These are phyloP conservation scores for Andrena praecox DNA, from an alignment of 2,888 invertebrate species.

Conservation along the genomic window DNA sequence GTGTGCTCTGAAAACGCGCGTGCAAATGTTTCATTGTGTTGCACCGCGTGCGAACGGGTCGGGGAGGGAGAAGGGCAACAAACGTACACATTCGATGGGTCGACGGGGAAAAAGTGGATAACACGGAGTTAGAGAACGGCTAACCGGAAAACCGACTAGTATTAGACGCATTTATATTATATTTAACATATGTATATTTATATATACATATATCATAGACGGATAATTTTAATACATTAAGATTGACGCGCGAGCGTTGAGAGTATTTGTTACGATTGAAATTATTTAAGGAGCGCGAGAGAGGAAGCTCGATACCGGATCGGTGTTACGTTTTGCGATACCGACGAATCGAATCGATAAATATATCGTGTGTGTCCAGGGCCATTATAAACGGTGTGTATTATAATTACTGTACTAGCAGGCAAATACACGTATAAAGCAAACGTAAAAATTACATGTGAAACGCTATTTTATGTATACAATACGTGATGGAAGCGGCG, in stretches of 20 bases:
- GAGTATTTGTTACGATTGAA: constrained; percentile 73
- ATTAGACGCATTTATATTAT: constrained; percentile 80
- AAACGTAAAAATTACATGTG: constrained; percentile 44
- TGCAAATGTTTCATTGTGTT: constrained; percentile 7
- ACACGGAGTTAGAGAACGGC: constrained; percentile 41
- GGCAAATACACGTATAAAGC: constrained; percentile 71
- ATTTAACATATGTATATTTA: constrained; percentile 61
- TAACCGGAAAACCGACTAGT: constrained; percentile 73
- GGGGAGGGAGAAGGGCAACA: constrained; percentile 17
- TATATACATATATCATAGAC: constrained; percentile 71
- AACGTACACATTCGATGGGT: constrained; percentile 3
- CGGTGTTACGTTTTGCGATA: constrained; percentile 42
- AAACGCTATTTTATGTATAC: constrained; percentile 51
- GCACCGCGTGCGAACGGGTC: not conserved
- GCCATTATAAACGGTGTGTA: constrained; percentile 78
- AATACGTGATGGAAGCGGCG: constrained; percentile 52
- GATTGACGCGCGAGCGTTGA: constrained; percentile 75
- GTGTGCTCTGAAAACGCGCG: not conserved
- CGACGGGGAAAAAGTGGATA: not conserved
- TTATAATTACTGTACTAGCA: constrained; percentile 75
- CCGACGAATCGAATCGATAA: constrained; percentile 54
- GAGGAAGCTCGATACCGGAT: constrained; percentile 39
- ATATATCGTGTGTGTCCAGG: constrained; percentile 71
- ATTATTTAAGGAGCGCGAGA: constrained; percentile 64
- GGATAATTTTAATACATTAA: constrained; percentile 75